phyloP scores from a whole-genome alignment of 2,888 invertebrate genomes.

The Athalia circularis region DNA sequence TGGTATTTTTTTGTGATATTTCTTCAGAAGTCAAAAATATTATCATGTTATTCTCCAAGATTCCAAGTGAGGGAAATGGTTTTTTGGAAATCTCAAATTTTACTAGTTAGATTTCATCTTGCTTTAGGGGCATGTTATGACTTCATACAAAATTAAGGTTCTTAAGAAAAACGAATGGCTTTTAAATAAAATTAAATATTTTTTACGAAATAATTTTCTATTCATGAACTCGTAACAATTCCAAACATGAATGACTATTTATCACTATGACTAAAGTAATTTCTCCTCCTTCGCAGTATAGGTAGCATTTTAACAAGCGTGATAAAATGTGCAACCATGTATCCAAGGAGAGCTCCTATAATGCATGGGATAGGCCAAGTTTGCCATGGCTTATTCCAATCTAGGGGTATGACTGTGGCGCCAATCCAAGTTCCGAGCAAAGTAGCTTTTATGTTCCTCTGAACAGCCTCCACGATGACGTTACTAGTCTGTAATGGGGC shows the following conservation, averaged over 20 bases:
- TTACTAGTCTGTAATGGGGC: conserved; percentile 72
- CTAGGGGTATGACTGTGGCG: conserved; percentile 89
- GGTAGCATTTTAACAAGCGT: conserved; percentile 74
- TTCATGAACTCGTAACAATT: conserved; percentile 15
- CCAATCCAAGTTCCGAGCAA: conserved; percentile 90
- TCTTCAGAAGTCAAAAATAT: too few species aligned
- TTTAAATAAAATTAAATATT: too few species aligned
- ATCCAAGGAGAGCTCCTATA: conserved; percentile 81
- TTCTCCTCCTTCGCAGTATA: conserved; percentile 58
- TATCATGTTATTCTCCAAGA: too few species aligned
- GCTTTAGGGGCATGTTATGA: too few species aligned
- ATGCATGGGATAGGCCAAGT: conserved; percentile 85
- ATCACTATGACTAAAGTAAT: conserved; percentile 41
- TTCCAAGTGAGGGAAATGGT: too few species aligned
- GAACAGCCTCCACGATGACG: conserved; percentile 75
- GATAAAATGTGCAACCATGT: conserved; percentile 77
- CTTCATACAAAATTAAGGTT: too few species aligned
- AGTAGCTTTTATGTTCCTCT: conserved; percentile 78
- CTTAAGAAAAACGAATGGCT: too few species aligned
- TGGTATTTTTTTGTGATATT: too few species aligned
- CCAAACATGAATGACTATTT: conserved; percentile 5
- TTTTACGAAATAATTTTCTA: neutral
- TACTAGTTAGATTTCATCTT: too few species aligned
- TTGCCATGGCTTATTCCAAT: conserved; percentile 95
- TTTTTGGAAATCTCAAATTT: too few species aligned